Base-by-base conservation (phyloP, 2,113 vertebrate genomes). In the Eleginops maclovinus region DNA sequence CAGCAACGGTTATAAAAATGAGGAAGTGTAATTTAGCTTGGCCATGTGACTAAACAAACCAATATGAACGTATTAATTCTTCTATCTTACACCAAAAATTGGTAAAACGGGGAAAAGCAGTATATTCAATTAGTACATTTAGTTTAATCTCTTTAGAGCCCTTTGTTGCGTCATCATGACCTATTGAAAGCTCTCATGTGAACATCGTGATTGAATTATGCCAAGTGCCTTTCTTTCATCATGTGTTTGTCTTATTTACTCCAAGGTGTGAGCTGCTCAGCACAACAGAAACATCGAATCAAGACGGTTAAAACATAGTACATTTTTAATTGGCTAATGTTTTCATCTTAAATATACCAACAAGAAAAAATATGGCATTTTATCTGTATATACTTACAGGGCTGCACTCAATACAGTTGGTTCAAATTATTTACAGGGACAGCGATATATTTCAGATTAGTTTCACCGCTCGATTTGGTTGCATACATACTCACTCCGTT, bases 301-400 rank as follows among this genome's bases (percentile, higher is more conserved):
- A 36, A 62, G 15, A 75, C 16, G 31, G 9, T 31, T 19, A 53
- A 87, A 83, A 81, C 19, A 70, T 6, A n/a, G n/a, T 13, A 41
- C 7, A 40, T 28, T 13, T 79, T 87, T 87, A 67, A 86, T 60
- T 78, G 1, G 75, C 26, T 21, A 40, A 60, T 53, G 15, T 46
- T 4, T 53, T 65, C 2, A 12, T 1, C 4, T 56, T 70, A 51
- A 64, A 71, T 50, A 40, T 70, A 66, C 41, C 78, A 63, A 63
- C 15, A 41, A 1, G 58, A 9, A 70, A 51, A 72, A 70, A 75
- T 59, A 81, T 14, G 3, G 28, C 6, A 58, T 75, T 16, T 63
- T 3, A 63, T 83, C 46, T 51, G 41, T 64, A 51, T 46, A 65
- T 36, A 67, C 59, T 13, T 16, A 56, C 47, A 64, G 56, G 17